Base-by-base conservation (phyloP, 64 coral and sea anemone species). In the Porites australiensis region DNA sequence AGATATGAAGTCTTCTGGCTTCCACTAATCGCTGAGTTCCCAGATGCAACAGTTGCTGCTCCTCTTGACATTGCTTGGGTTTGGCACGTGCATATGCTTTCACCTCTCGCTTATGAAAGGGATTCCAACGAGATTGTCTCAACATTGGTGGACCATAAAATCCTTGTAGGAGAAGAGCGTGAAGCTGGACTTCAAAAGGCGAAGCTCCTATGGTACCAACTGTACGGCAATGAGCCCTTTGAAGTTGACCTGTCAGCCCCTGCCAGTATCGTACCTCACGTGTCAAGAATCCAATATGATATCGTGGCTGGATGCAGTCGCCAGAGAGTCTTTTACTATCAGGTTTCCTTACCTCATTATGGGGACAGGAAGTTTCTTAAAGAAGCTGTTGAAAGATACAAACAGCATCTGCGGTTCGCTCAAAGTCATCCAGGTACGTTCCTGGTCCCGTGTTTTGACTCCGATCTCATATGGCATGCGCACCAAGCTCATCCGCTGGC, bases 31-130 rank as follows among this genome's bases (percentile, higher is more conserved):
- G 88, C 88, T 37, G 49, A 47, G 13, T 61, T 51, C 6, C 37
- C 27, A 7, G 8, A 12, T 47, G 18, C 15, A 15, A 22, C 77
- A 47, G 23, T 89, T 13, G 72, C 86, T 23, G 93, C 93, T 16
- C 93, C 93, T 23, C 65, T 89, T 63, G 93, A 94, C 57, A 86
- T 94, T 13, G 93, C 93, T 2, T 94, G 93, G 93, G 77, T 94
- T 47, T 94, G 93, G 93, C 88, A 94, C 37, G 78, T 94, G 50
- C 27, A 37, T 37, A 37, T 37, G 27, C 27, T 37, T 37, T 37
- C 27, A 37, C 27, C 27, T 37, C 27, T 81, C 8, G 76, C 54
- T 50, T 94, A 94, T 50, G 68, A 94, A 18, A 51, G 54, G 46
- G 92, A 94, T 54, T 94, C 86, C 21, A 9, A 74, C 15, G 57